Evolutionary conservation across 2,797 vertebrate genomes (phyloP).

Genomic region (Zonotrichia albicollis): DNA sequence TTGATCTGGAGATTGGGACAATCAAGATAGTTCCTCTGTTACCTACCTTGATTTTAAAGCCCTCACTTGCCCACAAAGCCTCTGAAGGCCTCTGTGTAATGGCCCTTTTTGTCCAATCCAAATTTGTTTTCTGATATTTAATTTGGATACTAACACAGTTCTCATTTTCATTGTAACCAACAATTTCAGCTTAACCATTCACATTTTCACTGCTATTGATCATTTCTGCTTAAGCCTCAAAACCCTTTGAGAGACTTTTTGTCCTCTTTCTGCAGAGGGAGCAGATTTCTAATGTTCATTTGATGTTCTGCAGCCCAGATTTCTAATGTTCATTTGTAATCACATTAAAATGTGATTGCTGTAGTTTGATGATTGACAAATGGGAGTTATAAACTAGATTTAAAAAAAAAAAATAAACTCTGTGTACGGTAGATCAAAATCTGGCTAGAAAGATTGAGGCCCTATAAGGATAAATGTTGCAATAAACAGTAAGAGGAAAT

Average conservation of each 20-base stretch:
- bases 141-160: background rate
- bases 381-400: background rate
- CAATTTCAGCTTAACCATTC: background rate
- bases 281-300: background rate
- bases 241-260: background rate
- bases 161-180: background rate
- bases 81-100: background rate
- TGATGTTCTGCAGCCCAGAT: no score
- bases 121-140: background rate
- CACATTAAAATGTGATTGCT: background rate
- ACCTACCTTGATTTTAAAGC: background rate
- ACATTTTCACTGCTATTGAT: background rate
- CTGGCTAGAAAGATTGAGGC: background rate
- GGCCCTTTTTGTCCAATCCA: background rate
- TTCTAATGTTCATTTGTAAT: background rate
- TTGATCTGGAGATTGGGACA: background rate
- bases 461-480: background rate
- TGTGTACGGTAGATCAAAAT: background rate
- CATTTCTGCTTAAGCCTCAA: background rate
- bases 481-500: background rate
- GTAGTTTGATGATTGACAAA: background rate
- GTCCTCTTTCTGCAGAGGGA: background rate
- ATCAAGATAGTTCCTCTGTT: background rate
- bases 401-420: background rate
- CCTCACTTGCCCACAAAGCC: background rate